Evolutionary conservation across 2,113 vertebrate genomes (phyloP).

Genomic region (Thinocorus orbignyianus): DNA sequence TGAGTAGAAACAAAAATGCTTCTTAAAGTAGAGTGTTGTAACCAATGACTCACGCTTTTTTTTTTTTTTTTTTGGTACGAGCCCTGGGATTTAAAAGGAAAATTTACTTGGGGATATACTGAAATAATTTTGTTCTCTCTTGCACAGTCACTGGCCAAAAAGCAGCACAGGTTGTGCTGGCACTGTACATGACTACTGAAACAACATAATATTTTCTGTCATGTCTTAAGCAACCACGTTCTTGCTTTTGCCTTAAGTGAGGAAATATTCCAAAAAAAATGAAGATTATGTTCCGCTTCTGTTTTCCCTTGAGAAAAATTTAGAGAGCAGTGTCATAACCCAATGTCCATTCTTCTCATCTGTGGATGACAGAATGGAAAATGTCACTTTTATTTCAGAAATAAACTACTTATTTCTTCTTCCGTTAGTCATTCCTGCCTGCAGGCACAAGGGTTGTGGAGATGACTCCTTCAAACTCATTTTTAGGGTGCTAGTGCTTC

Average conservation of each 20-base stretch:
- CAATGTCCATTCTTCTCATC: constrained; percentile 37
- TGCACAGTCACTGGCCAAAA: background rate
- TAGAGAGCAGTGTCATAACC: constrained; percentile 34
- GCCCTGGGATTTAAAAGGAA: background rate
- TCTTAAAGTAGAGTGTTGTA: background rate
- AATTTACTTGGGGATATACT: background rate
- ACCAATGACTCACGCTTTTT: background rate
- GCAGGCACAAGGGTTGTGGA: constrained; percentile 1
- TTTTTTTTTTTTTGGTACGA: background rate
- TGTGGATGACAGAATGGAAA: constrained; percentile 48
- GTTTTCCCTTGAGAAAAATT: constrained; percentile 46
- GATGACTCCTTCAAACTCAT: constrained; percentile 8
- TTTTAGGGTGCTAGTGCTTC: background rate
- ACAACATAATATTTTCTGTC: constrained; percentile 1
- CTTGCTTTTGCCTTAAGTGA: constrained; percentile 50
- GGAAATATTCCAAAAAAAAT: background rate
- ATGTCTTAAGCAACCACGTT: background rate
- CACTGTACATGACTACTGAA: background rate
- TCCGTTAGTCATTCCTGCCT: constrained; percentile 21
- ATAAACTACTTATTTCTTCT: background rate
- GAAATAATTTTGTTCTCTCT: background rate
- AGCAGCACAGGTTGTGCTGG: constrained; percentile 16
- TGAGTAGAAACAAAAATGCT: background rate
- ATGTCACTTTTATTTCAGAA: constrained; percentile 52
- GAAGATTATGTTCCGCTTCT: background rate